These are phyloP conservation scores for Meloe dianella DNA, from an alignment of 2,888 invertebrate genomes.

Conservation along the genomic window DNA sequence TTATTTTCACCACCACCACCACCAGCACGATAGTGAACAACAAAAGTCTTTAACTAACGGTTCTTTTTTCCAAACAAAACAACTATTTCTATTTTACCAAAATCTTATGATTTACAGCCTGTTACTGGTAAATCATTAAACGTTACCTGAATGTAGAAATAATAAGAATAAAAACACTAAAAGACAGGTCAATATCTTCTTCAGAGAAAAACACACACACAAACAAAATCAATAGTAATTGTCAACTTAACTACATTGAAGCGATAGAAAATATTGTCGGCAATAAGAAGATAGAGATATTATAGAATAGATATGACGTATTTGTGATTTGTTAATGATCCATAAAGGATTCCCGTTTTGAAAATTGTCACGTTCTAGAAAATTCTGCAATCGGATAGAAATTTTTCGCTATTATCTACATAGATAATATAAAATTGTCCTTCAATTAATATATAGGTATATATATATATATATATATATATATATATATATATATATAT, in stretches of 20 bases:
- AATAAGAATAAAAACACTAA: not conserved
- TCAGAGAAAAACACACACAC: not conserved
- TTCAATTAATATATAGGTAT: not conserved
- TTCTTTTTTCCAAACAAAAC: not conserved
- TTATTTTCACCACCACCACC: not conserved
- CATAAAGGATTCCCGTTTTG: not conserved
- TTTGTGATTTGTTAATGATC: slow-evolving; percentile 6
- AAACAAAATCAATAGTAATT: not conserved
- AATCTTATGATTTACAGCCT: slow-evolving; percentile 3
- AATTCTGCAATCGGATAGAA: not conserved
- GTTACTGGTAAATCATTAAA: not conserved
- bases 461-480: no score
- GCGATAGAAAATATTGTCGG: not conserved
- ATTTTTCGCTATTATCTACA: not conserved
- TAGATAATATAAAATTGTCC: not conserved
- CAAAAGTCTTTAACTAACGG: not conserved
- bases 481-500: no score
- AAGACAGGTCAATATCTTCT: not conserved
- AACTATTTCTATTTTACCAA: not conserved
- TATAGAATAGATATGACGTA: not conserved
- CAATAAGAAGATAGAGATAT: not conserved
- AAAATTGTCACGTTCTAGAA: not conserved
- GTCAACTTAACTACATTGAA: not conserved
- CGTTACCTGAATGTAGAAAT: not conserved
- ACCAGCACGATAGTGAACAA: not conserved